Base-by-base conservation (phyloP, 2,888 invertebrate genomes). In the Brachylomia viminalis region DNA sequence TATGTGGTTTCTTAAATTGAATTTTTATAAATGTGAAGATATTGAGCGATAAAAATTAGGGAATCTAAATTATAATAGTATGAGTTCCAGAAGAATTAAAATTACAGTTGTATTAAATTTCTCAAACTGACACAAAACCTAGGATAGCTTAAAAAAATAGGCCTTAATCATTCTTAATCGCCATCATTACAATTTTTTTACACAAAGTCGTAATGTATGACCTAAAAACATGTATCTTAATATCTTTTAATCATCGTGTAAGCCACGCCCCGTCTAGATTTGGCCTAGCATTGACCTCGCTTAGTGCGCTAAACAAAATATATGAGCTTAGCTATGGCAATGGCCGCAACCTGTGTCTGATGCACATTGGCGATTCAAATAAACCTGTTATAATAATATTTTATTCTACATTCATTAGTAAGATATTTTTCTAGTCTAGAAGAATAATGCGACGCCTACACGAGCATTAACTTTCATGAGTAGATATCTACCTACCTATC, bases 241-340 rank as follows among this genome's bases (percentile, higher is more conserved):
- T 77, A 76, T 15, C 20, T 58, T 52, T 54, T 52, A 73, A 76
- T 65, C n/a, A 66, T 61, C 27, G 67, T 58, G 58, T 56, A 66
- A 59, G 59, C 71, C 65, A 69, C 56, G 77, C 82, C 82, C 49
- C 30, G 68, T 58, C 68, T 73, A 62, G 52, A 72, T 65, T 70
- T 85, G 69, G 82, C 65, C 72, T 83, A 72, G 82, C 72, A 61
- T 65, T 77, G 66, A 75, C 85, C 85, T 83, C 85, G 74, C 58
- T 64, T 54, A 42, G 58, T 61, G 72, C 64, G 67, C 20, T 66
- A 45, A 58, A 52, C 42, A 72, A 77, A 75, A 82, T 61, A 61
- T 56, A 68, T 68, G 70, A 42, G 66, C 62, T 73, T 64, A 13
- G 38, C 45, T 68, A 23, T 59, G 38, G 33, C 61, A 71, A 69